Evolutionary conservation across 2,797 vertebrate genomes (phyloP).

Genomic region (Uromys caudimaculatus): DNA sequence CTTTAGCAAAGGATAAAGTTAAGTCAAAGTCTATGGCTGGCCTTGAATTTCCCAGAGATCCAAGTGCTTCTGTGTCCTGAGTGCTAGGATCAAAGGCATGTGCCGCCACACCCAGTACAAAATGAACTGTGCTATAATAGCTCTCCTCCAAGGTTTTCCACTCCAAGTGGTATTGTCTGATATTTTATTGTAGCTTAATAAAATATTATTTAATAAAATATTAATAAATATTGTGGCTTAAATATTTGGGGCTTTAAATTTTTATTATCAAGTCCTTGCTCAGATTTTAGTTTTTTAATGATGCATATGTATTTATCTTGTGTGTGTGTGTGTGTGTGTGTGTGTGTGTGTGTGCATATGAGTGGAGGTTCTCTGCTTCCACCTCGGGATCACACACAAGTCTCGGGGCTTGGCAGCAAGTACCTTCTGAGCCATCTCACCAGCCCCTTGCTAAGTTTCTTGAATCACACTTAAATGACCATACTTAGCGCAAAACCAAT

Average conservation of each 20-base stretch:
- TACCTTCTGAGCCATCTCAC: not conserved
- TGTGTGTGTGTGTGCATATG: not conserved
- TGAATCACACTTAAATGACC: not conserved
- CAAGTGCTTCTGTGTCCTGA: not conserved
- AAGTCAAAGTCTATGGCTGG: not conserved
- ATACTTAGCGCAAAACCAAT: not conserved
- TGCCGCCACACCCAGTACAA: not conserved
- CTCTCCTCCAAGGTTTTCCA: not conserved
- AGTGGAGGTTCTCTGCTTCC: no score
- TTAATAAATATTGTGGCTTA: not conserved
- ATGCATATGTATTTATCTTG: not conserved
- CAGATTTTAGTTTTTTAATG: not conserved
- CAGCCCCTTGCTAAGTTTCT: not conserved
- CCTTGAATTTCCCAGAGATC: not conserved
- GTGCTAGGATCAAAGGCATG: not conserved
- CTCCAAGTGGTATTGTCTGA: not conserved
- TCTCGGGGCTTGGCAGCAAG: not conserved
- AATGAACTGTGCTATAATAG: not conserved
- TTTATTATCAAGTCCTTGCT: not conserved
- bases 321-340: not conserved
- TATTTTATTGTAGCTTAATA: conserved; percentile 16
- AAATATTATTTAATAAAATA: no score
- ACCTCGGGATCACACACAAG: no score
- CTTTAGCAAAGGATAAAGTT: not conserved
- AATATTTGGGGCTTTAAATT: not conserved